Evolutionary conservation across 1,140 invertebrate genomes (phyloP).

Genomic region (Xylocopa sonorina): DNA sequence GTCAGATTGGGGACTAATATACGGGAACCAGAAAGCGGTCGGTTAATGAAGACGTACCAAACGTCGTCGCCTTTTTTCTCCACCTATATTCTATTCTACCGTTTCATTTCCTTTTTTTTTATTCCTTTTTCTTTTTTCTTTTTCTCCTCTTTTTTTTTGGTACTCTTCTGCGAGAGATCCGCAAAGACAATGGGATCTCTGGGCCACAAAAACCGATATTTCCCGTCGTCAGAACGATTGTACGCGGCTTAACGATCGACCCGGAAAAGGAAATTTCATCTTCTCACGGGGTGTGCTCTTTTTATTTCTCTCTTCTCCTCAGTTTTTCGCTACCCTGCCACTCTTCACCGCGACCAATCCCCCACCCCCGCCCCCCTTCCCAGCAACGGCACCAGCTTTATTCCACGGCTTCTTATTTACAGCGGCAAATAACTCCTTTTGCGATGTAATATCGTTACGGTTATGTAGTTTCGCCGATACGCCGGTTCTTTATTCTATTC

Average conservation of each 20-base stretch:
- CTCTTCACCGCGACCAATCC: constrained; percentile 19
- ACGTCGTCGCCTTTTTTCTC: not conserved
- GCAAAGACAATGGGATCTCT: constrained; percentile 57
- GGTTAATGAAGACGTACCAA: constrained; percentile 10
- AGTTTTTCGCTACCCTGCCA: constrained; percentile 17
- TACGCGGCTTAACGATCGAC: constrained; percentile 61
- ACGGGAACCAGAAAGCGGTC: not conserved
- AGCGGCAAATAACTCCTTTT: constrained; percentile 57
- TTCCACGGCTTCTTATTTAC: constrained; percentile 50
- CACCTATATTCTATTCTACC: too few relatives aligned
- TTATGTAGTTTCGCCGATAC: constrained; percentile 57
- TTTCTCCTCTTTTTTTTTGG: not conserved
- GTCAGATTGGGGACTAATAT: constrained; percentile 29
- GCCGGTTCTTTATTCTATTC: constrained; percentile 51
- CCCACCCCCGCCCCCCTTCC: too few relatives aligned
- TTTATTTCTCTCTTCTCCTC: constrained; percentile 34
- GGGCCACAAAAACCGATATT: constrained; percentile 63
- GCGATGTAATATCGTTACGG: constrained; percentile 56
- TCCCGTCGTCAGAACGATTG: constrained; percentile 54
- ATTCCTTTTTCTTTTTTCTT: not conserved
- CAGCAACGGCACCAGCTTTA: not conserved
- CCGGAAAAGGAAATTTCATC: constrained; percentile 66
- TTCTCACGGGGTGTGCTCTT: constrained; percentile 47
- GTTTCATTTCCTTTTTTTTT: not conserved
- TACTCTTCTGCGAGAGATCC: constrained; percentile 31